These are phyloP conservation scores for Platypus cylindrus DNA, from an alignment of 2,888 invertebrate species.

Conservation along the genomic window DNA sequence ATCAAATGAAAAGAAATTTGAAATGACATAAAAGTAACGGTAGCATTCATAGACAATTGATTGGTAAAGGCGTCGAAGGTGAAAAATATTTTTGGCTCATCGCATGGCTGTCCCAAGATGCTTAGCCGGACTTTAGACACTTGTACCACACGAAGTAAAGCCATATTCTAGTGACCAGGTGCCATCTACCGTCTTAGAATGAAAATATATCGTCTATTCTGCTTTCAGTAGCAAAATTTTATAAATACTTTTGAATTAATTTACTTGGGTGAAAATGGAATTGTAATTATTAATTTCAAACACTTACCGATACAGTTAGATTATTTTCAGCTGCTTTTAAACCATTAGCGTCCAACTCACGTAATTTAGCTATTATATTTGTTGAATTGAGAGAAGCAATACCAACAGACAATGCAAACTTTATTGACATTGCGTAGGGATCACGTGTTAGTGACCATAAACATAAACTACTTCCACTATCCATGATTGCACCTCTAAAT, in stretches of 20 bases:
- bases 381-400: constrained; percentile 12
- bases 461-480: constrained; percentile 19
- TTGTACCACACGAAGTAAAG: too few species aligned
- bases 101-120: too few species aligned
- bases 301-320: constrained; percentile 7
- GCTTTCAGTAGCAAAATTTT: too few species aligned
- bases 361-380: constrained; percentile 15
- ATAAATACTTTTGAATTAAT: too few species aligned
- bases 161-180: neutral
- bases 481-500: constrained; percentile 17
- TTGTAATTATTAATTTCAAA: neutral
- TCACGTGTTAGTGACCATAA: constrained; percentile 15
- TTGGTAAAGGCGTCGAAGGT: too few species aligned
- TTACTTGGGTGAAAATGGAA: too few species aligned
- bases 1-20: too few species aligned
- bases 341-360: constrained; percentile 9
- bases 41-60: too few species aligned
- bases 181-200: neutral
- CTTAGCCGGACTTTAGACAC: too few species aligned
- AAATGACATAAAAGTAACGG: too few species aligned
- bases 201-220: too few species aligned
- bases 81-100: too few species aligned
- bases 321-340: constrained; percentile 11
- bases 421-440: constrained; percentile 11
- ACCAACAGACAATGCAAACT: constrained; percentile 13